Conservation (phyloP, 2,888 invertebrate genomes). For the Lagria hirta region DNA sequence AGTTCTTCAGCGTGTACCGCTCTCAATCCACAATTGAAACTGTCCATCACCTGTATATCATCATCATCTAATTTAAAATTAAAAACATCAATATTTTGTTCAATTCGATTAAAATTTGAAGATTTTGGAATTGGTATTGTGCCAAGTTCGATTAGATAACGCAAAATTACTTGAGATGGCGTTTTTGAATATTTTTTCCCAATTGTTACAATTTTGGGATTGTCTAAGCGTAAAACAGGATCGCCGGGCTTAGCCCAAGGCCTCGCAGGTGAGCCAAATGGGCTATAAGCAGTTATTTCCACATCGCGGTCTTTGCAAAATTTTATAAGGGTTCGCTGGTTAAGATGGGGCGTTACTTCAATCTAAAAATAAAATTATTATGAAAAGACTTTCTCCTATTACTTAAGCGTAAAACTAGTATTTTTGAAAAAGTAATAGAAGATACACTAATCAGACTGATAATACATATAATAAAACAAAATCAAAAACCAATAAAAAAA, state of each 20-base stretch:
- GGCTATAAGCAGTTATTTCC: conserved; percentile 74
- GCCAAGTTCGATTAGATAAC: conserved; percentile 59
- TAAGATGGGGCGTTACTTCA: conserved; percentile 65
- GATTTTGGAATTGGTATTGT: conserved; percentile 63
- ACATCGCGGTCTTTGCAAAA: conserved; percentile 67
- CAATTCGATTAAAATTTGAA: conserved; percentile 56
- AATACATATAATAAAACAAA: too few species aligned
- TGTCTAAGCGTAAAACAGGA: conserved; percentile 59
- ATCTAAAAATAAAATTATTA: conserved; percentile 57
- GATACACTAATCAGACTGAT: too few species aligned
- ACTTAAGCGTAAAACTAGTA: conserved; percentile 57
- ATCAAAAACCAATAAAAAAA: too few species aligned
- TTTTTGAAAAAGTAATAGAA: too few species aligned
- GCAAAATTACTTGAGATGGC: conserved; percentile 69
- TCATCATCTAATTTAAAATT: conserved; percentile 59
- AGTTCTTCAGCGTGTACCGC: conserved; percentile 44
- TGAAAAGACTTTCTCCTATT: conserved; percentile 55
- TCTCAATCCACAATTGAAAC: conserved; percentile 50
- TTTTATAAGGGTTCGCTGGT: conserved; percentile 67
- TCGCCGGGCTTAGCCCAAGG: conserved; percentile 70
- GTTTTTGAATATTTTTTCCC: conserved; percentile 68
- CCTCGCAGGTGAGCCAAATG: conserved; percentile 73
- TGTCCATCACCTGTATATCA: conserved; percentile 57
- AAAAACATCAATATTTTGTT: conserved; percentile 60
- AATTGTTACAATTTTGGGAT: conserved; percentile 62